Base-by-base conservation (phyloP, 2,797 vertebrate genomes). In the Kryptopterus vitreolus region DNA sequence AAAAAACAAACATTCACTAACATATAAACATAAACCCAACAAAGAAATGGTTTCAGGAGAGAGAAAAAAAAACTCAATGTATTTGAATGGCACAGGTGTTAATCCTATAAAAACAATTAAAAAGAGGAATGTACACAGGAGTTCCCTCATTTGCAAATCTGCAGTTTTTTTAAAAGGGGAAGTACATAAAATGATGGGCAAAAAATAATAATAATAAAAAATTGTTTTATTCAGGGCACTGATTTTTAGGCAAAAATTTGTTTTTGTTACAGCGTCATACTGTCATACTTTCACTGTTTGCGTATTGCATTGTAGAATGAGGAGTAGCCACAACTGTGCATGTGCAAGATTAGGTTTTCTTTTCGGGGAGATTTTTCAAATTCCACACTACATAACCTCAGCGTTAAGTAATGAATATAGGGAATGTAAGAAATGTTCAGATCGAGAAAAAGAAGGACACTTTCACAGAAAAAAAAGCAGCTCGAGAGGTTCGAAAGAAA, bases 351-450 rank as follows among this genome's bases (percentile, higher is more conserved):
- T 76, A n/a, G 48, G 12, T 53, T 55, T 38, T 80, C 79, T 85
- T 86, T 74, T 74, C n/a, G n/a, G 78, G 79, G 80, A 84, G 81
- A 89, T 90, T 88, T 89, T 78, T 84, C 80, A 76, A 50, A 76
- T 76, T 76, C 58, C 76, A 77, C 77, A 71, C 86, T 87, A 20
- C 59, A 80, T 26, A 73, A 20, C 24, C 31, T 72, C 58, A 33
- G 70, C 33, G 72, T 77, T 72, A 77, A 77, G 75, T 71, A 43
- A 79, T 84, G 88, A 88, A 89, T 87, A 85, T 88, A 74, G 88
- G 71, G 79, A 74, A 79, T 81, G 82, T 81, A 79, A 82, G 78
- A 78, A 72, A 78, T 86, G 62, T 86, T 82, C 74, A 82, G 81
- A 80, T 50, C 66, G 72, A 81, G 84, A 87, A 77, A 66, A 53